phyloP scores from a whole-genome alignment of 2,797 vertebrate genomes.

The Urosaurus nigricauda region DNA sequence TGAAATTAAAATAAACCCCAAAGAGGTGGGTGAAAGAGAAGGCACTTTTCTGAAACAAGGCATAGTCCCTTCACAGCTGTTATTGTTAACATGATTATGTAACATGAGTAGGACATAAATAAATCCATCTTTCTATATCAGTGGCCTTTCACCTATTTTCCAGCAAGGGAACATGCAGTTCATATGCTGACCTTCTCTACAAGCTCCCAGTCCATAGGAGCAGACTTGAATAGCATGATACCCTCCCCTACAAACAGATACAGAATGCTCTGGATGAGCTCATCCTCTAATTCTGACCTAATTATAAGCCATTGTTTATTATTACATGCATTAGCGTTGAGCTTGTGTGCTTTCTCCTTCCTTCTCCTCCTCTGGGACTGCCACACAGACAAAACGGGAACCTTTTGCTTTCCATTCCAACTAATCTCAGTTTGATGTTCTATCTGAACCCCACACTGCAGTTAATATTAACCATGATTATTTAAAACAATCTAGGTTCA shows the following conservation, averaged over 20 bases:
- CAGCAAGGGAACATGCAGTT: slow-evolving; percentile 4
- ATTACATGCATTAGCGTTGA: not conserved
- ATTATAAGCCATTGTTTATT: not conserved
- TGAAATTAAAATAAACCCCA: slow-evolving; percentile 5
- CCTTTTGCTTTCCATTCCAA: not conserved
- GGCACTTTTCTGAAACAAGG: slow-evolving; percentile 12
- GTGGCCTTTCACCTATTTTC: slow-evolving; percentile 36
- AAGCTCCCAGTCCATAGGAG: slow-evolving; percentile 7
- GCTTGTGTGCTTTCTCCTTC: not conserved
- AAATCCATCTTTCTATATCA: not conserved
- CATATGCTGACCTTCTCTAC: not conserved
- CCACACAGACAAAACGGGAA: not conserved
- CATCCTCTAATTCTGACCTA: not conserved
- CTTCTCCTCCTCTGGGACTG: not conserved
- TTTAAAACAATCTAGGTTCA: not conserved
- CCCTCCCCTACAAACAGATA: not conserved
- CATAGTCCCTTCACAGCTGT: not conserved
- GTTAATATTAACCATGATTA: not conserved
- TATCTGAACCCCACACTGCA: not conserved
- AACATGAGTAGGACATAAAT: not conserved
- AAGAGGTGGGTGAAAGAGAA: slow-evolving; percentile 7
- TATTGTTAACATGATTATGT: slow-evolving; percentile 12
- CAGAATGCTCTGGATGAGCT: not conserved
- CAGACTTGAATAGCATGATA: slow-evolving; percentile 5
- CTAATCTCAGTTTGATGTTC: not conserved